Conservation (phyloP, 2,113 vertebrate species). For the Periophthalmus modestus region DNA sequence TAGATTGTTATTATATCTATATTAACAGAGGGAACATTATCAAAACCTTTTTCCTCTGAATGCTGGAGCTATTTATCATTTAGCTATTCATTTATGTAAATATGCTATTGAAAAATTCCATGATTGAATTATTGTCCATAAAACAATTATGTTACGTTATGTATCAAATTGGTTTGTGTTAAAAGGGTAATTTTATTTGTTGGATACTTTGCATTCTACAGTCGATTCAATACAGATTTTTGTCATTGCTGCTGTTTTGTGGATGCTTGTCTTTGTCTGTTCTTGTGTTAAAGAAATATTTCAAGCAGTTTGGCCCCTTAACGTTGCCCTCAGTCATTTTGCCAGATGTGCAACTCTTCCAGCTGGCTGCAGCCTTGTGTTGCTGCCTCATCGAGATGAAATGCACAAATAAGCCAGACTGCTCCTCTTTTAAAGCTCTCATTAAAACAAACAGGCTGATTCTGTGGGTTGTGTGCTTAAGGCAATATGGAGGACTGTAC, state of each 20-base stretch:
- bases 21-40: neutral
- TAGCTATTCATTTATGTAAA: neutral
- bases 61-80: neutral
- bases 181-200: neutral
- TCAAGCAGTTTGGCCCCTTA: conserved; percentile 40
- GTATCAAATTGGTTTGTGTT: neutral
- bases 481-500: neutral
- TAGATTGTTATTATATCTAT: no score
- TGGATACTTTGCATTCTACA: neutral
- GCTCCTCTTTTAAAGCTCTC: neutral
- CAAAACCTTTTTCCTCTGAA: neutral
- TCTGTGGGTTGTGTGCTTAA: neutral
- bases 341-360: conserved; percentile 61
- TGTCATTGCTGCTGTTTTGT: conserved; percentile 5
- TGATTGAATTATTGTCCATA: neutral
- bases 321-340: conserved; percentile 22
- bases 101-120: neutral
- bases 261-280: conserved; percentile 11
- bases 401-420: conserved; percentile 32
- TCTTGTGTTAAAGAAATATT: conserved; percentile 41
- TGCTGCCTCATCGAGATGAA: conserved; percentile 54
- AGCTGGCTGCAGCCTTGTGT: conserved; percentile 38
- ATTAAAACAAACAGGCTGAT: conserved; percentile 1
- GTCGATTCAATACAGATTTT: conserved; percentile 5
- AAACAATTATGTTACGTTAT: neutral